Evolutionary conservation across 1,140 invertebrate species (phyloP), one percentile per base, ranked within the genome.

Genomic region (Stegodyphus mimosarum): DNA sequence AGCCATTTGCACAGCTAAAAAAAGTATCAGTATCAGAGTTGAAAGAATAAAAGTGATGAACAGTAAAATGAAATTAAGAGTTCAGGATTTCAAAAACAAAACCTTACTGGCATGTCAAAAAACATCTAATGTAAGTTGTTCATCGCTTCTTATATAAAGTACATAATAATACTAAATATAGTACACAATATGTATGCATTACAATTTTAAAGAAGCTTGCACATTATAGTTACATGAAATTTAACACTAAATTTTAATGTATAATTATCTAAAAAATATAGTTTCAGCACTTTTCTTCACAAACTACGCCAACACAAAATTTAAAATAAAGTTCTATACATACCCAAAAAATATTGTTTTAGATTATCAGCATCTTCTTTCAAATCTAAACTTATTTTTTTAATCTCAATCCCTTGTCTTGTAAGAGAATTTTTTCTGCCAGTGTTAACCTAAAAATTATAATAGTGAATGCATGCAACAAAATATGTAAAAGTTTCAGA

Each of bases 71-170:
- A 78, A 88, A 0, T 90, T 91, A 4, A 93, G 94, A 85, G 87
- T 97, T 17, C 92, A 93, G 69, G 92, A 93, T 70, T 91, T 97
- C 0, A 92, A 93, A 51, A 92, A 94, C 88, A 94, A 94, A 89
- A 95, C 97, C 74, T 91, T 92, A 5, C 93, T 95, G 89, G 95
- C 96, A 0, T 92, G 93, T 87, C 95, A 97, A 90, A 93, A 94
- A 11, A 95, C 95, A 0, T 93, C 95, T 72, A 94, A 93, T 69
- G 95, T 96, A 91, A 93, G 92, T 91, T 66, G 15, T 60, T 33
- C 33, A 33, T 33, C 3, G 33, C 33, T 33, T 1, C 3, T 33
- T 33, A 33, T 33, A 33, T 33, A 33, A 33, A 33, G 33, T 33
- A 33, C 33, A 33, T 33, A 33, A 33, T 3, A 33, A 33, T 33